Base-by-base conservation (phyloP, 2,113 vertebrate genomes). In the Seriola rivoliana region DNA sequence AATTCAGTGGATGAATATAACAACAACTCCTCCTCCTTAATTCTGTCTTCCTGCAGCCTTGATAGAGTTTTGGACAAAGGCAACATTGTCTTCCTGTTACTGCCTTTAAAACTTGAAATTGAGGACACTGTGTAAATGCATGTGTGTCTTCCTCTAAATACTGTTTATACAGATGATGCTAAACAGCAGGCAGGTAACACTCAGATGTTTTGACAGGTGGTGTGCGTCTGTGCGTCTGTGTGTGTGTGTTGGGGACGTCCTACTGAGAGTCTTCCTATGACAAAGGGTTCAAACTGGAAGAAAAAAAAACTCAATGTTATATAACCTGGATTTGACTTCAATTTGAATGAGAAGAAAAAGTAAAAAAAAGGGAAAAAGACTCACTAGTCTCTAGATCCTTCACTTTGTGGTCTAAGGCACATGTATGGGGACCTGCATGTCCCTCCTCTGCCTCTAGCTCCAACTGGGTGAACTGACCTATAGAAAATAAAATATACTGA, bases 151-250 rank as follows among this genome's bases (percentile, higher is more conserved):
- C 58, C 67, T 52, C 52, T 60, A 72, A 87, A 64, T n/a, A 19
- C 48, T 92, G 91, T 92, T 91, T 92, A 38, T 60, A 81, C 91
- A 91, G 91, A 89, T 88, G 90, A 92, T 59, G 60, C 50, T 70
- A 4, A 85, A 78, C 89, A 91, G 90, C 90, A 89, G 90, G 87
- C 76, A 91, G 89, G 86, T 92, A 76, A 65, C 70, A 74, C 62
- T 68, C 82, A 78, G 91, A 90, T 92, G 85, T 93, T 93, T 89
- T 88, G 55, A 88, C 91, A 92, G 91, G 79, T 92, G 92, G 44
- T 75, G 85, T 62, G 38, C 0, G 19, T 85, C 38, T 71, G 70
- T 78, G 44, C 59, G 63, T 63, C 66, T 7, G n/a, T 50, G 44
- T 14, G 59, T 64, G 70, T 57, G 34, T 60, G 64, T 55, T 54